Base-by-base conservation (phyloP, 2,888 invertebrate species). In the Hypercompe scribonia region DNA sequence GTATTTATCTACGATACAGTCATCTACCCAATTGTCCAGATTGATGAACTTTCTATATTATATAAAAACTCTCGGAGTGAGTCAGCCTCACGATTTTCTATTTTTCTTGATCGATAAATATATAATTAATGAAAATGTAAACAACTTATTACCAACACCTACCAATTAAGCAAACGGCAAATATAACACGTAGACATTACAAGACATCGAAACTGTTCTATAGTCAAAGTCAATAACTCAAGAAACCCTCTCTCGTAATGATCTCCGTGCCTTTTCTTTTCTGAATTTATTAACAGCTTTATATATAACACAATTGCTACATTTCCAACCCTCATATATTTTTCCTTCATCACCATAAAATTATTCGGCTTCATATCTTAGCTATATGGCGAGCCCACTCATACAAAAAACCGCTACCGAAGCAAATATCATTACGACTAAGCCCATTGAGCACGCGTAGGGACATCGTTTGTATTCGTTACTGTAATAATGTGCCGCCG, bases 381-480 rank as follows among this genome's bases (percentile, higher is more conserved):
- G 64, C 61, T 31, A 80, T 71, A 73, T 72, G 75, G 63, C 33
- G 15, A 66, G 78, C 65, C 42, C 50, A 65, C 65, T 58, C 58
- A 18, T 61, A 61, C 18, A 61, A 79, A 76, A 82, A 78, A 78
- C 73, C 73, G 78, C 65, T 78, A 54, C 71, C 72, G 61, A 65
- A 70, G 73, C 74, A 75, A 78, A 73, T 74, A 65, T 77, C 78
- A 80, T 84, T 61, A 65, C 68, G 65, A 68, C 71, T 72, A 72
- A 84, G 83, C 75, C 65, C 70, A 61, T 69, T 71, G 72, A 82
- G 79, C 79, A 78, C 88, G 84, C 86, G 87, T 81, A 78, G 80
- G 39, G 50, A 50, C 65, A 68, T 85, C 88, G 78, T 89, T 89
- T 87, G 81, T 89, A 88, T 89, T 89, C 84, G 85, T 89, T 89